Percentiles rank a stretch among this genome's conserved stretches.
phyloP scores from a whole-genome alignment of 2,888 invertebrate genomes.

The Epiblema foenella region DNA sequence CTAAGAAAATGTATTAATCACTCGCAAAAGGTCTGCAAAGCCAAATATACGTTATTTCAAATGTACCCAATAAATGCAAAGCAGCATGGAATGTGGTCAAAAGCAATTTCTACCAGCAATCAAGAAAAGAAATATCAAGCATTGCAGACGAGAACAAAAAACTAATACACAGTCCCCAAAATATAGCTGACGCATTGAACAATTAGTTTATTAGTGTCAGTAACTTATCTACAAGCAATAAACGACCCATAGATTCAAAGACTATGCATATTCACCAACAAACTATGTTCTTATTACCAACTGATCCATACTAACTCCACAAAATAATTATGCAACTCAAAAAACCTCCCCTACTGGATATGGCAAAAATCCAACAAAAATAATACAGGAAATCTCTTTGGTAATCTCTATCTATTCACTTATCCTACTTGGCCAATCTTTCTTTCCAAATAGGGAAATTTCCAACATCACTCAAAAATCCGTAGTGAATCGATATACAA shows the following conservation, averaged over 20 bases:
- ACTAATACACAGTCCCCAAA: not conserved
- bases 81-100: not conserved
- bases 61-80: conserved; percentile 1
- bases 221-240: too few species aligned
- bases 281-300: not conserved
- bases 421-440: not conserved
- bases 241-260: not conserved
- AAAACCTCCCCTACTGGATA: not conserved
- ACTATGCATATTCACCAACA: not conserved
- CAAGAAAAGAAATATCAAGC: not conserved
- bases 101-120: not conserved
- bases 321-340: not conserved
- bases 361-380: conserved; percentile 1
- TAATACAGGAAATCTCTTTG: not conserved
- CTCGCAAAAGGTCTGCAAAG: not conserved
- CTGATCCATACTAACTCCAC: not conserved
- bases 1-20: too few species aligned
- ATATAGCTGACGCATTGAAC: not conserved
- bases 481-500: conserved; percentile 5
- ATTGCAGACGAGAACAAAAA: not conserved
- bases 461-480: not conserved
- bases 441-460: conserved; percentile 1
- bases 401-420: not conserved
- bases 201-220: too few species aligned
- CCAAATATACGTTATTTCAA: not conserved